A percentile compares a stretch with the other conserved stretches of the same genome.
These are phyloP conservation scores for Telenomus remus DNA, from an alignment of 1,140 invertebrate species.

Conservation along the genomic window DNA sequence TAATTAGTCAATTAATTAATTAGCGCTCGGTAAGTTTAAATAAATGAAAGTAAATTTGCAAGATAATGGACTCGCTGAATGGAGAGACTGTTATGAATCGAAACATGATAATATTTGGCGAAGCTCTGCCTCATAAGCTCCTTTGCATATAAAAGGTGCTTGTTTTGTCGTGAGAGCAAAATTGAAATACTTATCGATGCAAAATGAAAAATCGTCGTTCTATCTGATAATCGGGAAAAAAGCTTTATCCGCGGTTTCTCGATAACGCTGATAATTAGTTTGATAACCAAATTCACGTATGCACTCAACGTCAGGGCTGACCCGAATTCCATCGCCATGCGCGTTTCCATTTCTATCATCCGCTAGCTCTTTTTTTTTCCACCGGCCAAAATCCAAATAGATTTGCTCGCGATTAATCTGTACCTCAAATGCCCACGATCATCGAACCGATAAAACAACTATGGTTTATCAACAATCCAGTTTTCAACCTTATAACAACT, in stretches of 20 bases:
- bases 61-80: too few relatives aligned
- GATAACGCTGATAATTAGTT: constrained; percentile 57
- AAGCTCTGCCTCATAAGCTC: too few relatives aligned
- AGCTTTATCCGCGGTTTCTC: constrained; percentile 47
- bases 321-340: constrained; percentile 33
- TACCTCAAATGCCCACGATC: constrained; percentile 55
- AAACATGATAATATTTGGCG: too few relatives aligned
- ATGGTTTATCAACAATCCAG: too few relatives aligned
- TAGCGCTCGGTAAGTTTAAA: too few relatives aligned
- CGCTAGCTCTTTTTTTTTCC: constrained; percentile 20
- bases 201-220: constrained; percentile 43
- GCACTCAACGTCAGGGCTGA: constrained; percentile 30
- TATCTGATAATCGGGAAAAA: constrained; percentile 51
- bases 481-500: not conserved
- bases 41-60: too few relatives aligned
- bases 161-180: constrained; percentile 2
- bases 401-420: constrained; percentile 59
- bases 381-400: constrained; percentile 51
- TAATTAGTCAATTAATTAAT: too few relatives aligned
- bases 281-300: constrained; percentile 53
- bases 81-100: too few relatives aligned
- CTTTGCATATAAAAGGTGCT: too few relatives aligned
- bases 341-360: constrained; percentile 51
- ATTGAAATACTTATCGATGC: constrained; percentile 42
- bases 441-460: constrained; percentile 48